Evolutionary conservation across 2,797 vertebrate species (phyloP), one percentile per base, ranked within the genome.

Genomic region (Chelonia mydas): DNA sequence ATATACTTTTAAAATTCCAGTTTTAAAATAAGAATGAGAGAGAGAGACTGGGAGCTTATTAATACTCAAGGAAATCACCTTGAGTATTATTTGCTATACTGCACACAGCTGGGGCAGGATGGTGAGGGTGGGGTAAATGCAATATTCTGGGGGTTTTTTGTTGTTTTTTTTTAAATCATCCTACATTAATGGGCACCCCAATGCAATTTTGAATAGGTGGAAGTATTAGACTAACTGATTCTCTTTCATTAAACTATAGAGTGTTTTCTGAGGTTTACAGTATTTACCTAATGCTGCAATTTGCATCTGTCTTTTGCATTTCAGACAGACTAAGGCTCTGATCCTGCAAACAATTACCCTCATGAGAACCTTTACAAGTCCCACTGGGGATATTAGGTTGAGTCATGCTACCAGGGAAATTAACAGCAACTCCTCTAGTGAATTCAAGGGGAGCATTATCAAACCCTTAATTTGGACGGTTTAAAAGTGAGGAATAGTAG

Each of bases 331-430:
- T 15, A 95, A 92, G 84, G 68, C 50, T 93, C n/a, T 84, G 12
- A 27, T 54, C 47, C 91, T 93, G 84, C 80, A 93, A 94, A 84
- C 65, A 91, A 87, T 97, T 97, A 96, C 94, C 87, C 82, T 91
- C 96, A 17, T 41, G 88, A 86, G 94, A 96, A 95, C 94, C 90
- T 93, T 93, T 86, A 87, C 68, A 89, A 55, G 83, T 91, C 89
- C 93, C 94, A 84, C 83, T 76, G 65, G 37, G 57, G 74, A 78
- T 86, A 90, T 90, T 91, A 82, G 88, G 11, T 81, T 68, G 82
- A 96, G 82, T 89, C 89, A 92, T 90, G 47, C 83, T 94, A 86
- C 87, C 92, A 1, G 0, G 76, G 82, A 93, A 94, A 37, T 74
- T 91, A 92, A 94, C 90, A 55, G 13, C 78, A 93, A 47, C 93